Base-by-base conservation (phyloP, 2,888 invertebrate genomes). In the Ceratothoa steindachneri region DNA sequence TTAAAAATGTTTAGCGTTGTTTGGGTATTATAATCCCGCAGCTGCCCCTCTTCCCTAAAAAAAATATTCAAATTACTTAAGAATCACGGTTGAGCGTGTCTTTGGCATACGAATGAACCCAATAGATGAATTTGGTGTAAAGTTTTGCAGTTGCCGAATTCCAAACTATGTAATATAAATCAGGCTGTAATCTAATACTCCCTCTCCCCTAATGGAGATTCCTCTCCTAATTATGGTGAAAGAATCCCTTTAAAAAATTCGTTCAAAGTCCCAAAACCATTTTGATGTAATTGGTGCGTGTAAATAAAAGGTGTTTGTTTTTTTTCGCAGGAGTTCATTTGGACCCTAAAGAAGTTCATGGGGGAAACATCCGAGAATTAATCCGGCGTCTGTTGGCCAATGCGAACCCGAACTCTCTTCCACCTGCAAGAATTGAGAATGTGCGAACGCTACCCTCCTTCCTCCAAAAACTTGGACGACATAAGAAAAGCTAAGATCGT, bases 351-450 rank as follows among this genome's bases (percentile, higher is more conserved):
- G 75, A 76, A 15, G 73, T 76, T 9, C 72, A 76, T 64, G 69
- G 75, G 0, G 75, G 75, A 4, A 73, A 76, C 51, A 76, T 76
- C 66, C 66, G 75, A 27, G 75, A 76, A 12, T 31, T 73, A 1
- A 71, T 76, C 9, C 24, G 75, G 24, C 75, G 69, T 30, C 75
- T 75, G 19, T 24, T 75, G n/a, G 75, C 75, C 67, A 30, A 69
- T 9, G 53, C 72, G 27, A 76, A 70, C 29, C 75, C 75, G 1
- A 69, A 72, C 53, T 69, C 73, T 19, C 52, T 73, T 15, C 75
- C 75, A 15, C 75, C 75, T 3, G 72, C 75, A 9, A 69, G 72
- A n/a, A 73, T 76, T 30, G 75, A 76, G 64, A 76, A 76, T 65
- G 72, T 72, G n/a, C 69, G 75, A 41, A 70, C 75, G 12, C 66